Percentiles rank a stretch among this genome's conserved stretches.
Conservation (phyloP, 2,888 invertebrate genomes). For the Venusia cambrica region DNA sequence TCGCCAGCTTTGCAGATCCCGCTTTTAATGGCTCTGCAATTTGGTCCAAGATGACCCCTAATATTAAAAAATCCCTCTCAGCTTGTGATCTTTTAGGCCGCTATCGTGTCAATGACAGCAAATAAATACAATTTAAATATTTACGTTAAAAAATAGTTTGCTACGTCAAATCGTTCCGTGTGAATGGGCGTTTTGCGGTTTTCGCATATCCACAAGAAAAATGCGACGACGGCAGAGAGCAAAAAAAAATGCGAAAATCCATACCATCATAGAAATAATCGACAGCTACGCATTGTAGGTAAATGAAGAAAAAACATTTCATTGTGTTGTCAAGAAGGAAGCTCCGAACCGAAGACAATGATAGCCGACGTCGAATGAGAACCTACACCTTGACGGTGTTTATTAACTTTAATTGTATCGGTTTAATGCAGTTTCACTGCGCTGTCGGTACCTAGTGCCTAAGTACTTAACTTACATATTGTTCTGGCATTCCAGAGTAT, state of each 20-base stretch:
- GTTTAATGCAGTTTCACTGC: constrained; percentile 68
- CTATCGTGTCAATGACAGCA: constrained; percentile 12
- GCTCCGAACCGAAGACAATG: constrained; percentile 68
- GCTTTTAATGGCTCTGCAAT: constrained; percentile 40
- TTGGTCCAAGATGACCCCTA: constrained; percentile 24
- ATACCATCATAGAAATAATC: constrained; percentile 41
- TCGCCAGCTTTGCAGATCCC: constrained; percentile 36
- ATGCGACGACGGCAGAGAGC: constrained; percentile 36
- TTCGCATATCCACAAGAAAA: constrained; percentile 50
- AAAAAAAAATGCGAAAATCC: constrained; percentile 45
- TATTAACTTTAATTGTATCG: constrained; percentile 74
- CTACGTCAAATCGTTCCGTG: constrained; percentile 51
- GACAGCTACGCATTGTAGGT: constrained; percentile 58
- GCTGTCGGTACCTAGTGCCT: constrained; percentile 51
- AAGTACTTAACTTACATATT: too few species aligned
- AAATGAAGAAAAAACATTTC: constrained; percentile 60
- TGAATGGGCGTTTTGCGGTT: constrained; percentile 62
- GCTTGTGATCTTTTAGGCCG: constrained; percentile 25
- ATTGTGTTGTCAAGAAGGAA: constrained; percentile 68
- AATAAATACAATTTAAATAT: constrained; percentile 26
- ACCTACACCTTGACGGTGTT: constrained; percentile 60
- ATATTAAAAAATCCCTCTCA: constrained; percentile 39
- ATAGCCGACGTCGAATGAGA: constrained; percentile 63
- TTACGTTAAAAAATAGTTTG: constrained; percentile 41
- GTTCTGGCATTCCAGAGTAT: constrained; percentile 60